A percentile compares a stretch with the other conserved stretches of the same genome.
Evolutionary conservation across 2,888 invertebrate species (phyloP).

Genomic region (Scelioninae gen. 2): DNA sequence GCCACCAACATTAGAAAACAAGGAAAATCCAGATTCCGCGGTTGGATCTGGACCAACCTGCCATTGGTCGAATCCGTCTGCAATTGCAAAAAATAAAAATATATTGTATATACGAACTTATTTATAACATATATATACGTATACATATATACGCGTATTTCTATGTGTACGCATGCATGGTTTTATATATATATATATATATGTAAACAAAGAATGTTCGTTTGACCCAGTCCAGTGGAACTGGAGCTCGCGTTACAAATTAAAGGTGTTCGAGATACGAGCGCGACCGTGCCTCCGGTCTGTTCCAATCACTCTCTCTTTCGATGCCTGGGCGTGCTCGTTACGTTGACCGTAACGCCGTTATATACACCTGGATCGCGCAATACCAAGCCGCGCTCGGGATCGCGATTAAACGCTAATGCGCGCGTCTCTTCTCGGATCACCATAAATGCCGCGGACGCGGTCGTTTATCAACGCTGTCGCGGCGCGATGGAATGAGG

Average conservation of each 20-base stretch:
- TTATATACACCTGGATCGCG: slow-evolving; percentile 50
- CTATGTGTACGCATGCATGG: neutral
- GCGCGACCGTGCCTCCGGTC: slow-evolving; percentile 16
- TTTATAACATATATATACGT: too few relatives aligned
- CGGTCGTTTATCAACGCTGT: slow-evolving; percentile 21
- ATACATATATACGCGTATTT: too few relatives aligned
- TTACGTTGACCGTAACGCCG: slow-evolving; percentile 52
- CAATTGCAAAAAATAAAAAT: too few relatives aligned
- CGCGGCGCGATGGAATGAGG: slow-evolving; percentile 24
- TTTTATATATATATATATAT: too few relatives aligned
- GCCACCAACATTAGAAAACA: too few relatives aligned
- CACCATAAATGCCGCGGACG: slow-evolving; percentile 27
- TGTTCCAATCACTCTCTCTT: slow-evolving; percentile 53
- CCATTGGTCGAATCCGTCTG: too few relatives aligned
- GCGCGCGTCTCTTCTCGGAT: slow-evolving; percentile 33
- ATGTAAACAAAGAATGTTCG: slow-evolving; percentile 29
- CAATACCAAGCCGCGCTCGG: slow-evolving; percentile 37
- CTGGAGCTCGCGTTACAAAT: slow-evolving; percentile 31
- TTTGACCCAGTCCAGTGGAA: slow-evolving; percentile 29
- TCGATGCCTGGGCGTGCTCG: slow-evolving; percentile 41
- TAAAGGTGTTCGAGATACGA: slow-evolving; percentile 12
- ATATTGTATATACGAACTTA: too few relatives aligned
- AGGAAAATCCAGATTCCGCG: neutral
- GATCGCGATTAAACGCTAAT: slow-evolving; percentile 45
- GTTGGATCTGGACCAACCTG: neutral